Percentiles rank a stretch among this genome's conserved stretches.
These are phyloP conservation scores for Neuroterus valhalla DNA, from an alignment of 1,140 invertebrate species.

Conservation along the genomic window DNA sequence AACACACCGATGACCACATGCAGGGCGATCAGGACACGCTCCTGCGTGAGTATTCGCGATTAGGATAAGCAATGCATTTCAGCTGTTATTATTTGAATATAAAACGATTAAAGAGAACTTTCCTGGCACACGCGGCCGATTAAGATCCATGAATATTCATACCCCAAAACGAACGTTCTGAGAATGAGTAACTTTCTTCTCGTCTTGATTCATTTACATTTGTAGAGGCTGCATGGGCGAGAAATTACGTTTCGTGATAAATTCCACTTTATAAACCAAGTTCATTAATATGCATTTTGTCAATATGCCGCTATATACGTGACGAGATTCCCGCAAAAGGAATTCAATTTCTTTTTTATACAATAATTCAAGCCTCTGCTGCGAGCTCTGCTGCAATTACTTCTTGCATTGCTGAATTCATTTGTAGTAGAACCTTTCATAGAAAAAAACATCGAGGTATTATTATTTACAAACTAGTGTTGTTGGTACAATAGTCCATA, in stretches of 20 bases:
- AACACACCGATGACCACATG: slow-evolving; percentile 29
- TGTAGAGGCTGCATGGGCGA: slow-evolving; percentile 14
- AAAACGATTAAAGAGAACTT: slow-evolving; percentile 13
- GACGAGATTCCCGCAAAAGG: background rate
- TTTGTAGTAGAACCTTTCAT: too few species aligned
- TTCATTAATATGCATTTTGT: slow-evolving; percentile 30
- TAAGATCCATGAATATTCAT: slow-evolving; percentile 26
- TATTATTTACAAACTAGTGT: too few species aligned
- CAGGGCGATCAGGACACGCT: slow-evolving; percentile 26
- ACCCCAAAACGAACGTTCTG: slow-evolving; percentile 12
- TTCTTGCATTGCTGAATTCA: background rate
- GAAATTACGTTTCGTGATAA: slow-evolving; percentile 24
- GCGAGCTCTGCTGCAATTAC: background rate
- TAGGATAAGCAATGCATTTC: slow-evolving; percentile 24
- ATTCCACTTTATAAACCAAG: slow-evolving; percentile 10
- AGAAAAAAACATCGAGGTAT: too few species aligned
- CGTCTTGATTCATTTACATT: slow-evolving; percentile 26
- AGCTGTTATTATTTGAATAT: slow-evolving; percentile 18
- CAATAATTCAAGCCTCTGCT: background rate
- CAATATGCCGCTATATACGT: background rate
- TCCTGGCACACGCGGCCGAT: background rate
- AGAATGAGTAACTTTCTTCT: slow-evolving; percentile 24
- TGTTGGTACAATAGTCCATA: too few species aligned
- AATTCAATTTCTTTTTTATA: background rate
- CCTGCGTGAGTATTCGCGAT: background rate